Base-by-base conservation (phyloP, 2,113 vertebrate species). In the Cottus gobio region DNA sequence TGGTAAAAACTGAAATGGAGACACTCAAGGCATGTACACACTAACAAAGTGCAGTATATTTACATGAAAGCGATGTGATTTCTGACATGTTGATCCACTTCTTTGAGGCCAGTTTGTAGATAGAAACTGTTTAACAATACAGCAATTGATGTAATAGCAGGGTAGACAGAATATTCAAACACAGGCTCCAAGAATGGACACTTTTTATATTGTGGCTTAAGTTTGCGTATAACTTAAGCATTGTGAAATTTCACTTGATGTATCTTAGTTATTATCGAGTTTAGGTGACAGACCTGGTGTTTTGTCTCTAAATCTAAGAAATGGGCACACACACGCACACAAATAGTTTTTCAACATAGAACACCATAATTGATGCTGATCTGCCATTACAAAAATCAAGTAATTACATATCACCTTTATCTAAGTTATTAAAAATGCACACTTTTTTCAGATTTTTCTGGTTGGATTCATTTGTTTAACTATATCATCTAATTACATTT, bases 51-150 rank as follows among this genome's bases (percentile, higher is more conserved):
- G 67, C 37, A 50, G 57, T 37, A 77, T 44, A 44, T 67, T 42
- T 39, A 84, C 39, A 81, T 57, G 62, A 80, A 77, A 82, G 72
- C 26, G 12, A 18, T 79, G 70, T 34, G 24, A 75, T 83, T 66
- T 71, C 71, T 62, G 75, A 65, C 13, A 71, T 5, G 24, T 71
- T 65, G 65, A 70, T 71, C 16, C 18, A 54, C 34, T 54, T 61
- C 18, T 71, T 71, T 75, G 48, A 28, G 56, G 46, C 63, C 24
- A 1, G 63, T 42, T 50, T 65, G n/a, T 58, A 46, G 54, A 50
- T 7, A 63, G 18, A 79, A 68, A 50, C 63, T 54, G 22, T 62
- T 71, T n/a, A 80, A 58, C 50, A n/a, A 56, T 34, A 62, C 44
- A 39, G 63, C 20, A n/a, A n/a, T n/a, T 16, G 63, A 44, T 52